A percentile compares a stretch with the other conserved stretches of the same genome.
phyloP scores from a whole-genome alignment of 30 jellyfish, hydroid and myxozoan genomes.

The Aurelia aurita complex sp. Pacific region DNA sequence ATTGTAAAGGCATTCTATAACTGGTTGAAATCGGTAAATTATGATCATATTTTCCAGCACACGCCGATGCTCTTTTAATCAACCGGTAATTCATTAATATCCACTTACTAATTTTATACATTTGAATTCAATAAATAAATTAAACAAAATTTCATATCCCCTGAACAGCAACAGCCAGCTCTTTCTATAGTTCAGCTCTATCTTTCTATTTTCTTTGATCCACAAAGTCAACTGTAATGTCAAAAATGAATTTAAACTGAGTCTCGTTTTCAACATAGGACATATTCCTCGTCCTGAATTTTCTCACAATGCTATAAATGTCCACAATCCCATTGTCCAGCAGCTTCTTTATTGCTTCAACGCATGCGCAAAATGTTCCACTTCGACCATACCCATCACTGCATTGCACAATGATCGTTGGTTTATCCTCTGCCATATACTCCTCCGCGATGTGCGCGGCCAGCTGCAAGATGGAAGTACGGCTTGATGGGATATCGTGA shows the following conservation, averaged over 20 bases:
- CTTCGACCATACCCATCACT: slow-evolving; percentile 88
- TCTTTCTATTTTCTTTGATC: background rate
- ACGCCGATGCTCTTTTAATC: too few relatives aligned
- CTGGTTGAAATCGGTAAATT: too few relatives aligned
- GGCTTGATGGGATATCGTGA: slow-evolving; percentile 56
- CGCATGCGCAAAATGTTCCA: slow-evolving; percentile 66
- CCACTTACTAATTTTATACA: too few relatives aligned
- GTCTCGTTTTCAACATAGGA: slow-evolving; percentile 51
- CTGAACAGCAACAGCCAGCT: background rate
- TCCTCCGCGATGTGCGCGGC: slow-evolving; percentile 34
- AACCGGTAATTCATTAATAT: too few relatives aligned
- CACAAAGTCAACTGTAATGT: slow-evolving; percentile 38
- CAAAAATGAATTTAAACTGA: slow-evolving; percentile 70
- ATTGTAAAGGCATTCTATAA: too few relatives aligned
- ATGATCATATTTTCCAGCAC: too few relatives aligned
- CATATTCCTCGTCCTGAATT: slow-evolving; percentile 37
- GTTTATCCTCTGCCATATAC: slow-evolving; percentile 33
- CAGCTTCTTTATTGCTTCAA: slow-evolving; percentile 37
- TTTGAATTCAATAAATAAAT: too few relatives aligned
- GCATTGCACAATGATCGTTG: slow-evolving; percentile 78
- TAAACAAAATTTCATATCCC: background rate
- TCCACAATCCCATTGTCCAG: slow-evolving; percentile 40
- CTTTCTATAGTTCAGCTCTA: background rate
- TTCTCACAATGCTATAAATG: slow-evolving; percentile 35
- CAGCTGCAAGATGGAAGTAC: slow-evolving; percentile 41